Conservation (phyloP, 2,888 invertebrate species). For the Leptura quadrifasciata region DNA sequence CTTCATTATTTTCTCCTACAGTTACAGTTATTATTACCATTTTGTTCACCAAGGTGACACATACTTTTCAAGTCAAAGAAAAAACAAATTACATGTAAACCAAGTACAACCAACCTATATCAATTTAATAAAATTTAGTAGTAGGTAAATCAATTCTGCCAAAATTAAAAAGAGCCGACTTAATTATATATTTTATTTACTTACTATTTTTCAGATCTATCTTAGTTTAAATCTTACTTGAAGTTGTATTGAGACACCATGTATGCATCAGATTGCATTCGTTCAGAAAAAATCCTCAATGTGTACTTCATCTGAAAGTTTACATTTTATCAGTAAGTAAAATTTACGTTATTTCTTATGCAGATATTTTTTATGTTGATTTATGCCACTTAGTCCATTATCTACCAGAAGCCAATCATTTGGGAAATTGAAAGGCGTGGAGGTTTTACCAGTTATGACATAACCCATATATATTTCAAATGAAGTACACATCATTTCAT, state of each 20-base stretch:
- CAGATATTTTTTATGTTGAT: neutral
- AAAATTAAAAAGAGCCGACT: too few species aligned
- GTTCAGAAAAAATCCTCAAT: too few species aligned
- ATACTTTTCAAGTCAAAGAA: too few species aligned
- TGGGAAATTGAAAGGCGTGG: neutral
- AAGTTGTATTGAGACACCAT: neutral
- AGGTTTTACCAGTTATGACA: slow-evolving; percentile 4
- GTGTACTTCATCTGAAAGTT: too few species aligned
- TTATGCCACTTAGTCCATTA: neutral
- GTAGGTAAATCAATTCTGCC: too few species aligned
- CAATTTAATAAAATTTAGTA: too few species aligned
- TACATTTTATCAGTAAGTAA: neutral
- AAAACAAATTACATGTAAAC: too few species aligned
- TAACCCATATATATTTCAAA: neutral
- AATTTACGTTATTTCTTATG: neutral
- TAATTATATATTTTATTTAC: neutral
- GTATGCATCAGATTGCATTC: neutral
- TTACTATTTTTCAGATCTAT: too few species aligned
- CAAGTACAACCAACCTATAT: too few species aligned
- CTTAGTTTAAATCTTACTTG: neutral
- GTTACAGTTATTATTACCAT: too few species aligned
- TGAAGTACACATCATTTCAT: neutral
- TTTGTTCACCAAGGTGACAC: too few species aligned
- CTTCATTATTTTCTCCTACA: too few species aligned
- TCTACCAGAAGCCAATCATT: neutral